Percentiles rank a stretch among this genome's conserved stretches.
Conservation (phyloP, 2,888 invertebrate genomes). For the Masnerella sp. region DNA sequence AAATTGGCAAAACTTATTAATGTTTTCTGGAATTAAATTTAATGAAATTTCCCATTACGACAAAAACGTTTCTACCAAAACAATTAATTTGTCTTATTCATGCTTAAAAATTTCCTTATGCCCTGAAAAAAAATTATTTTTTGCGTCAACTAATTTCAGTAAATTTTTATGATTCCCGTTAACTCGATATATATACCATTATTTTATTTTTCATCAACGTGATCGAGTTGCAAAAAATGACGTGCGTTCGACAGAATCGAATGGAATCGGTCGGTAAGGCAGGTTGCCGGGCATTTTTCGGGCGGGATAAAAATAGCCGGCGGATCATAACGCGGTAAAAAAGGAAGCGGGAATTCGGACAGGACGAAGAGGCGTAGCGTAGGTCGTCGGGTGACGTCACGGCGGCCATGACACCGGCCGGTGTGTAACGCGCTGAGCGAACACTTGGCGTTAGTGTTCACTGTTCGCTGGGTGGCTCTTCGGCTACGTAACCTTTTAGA, state of each 20-base stretch:
- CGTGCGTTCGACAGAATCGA: neutral
- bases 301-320: constrained; percentile 1
- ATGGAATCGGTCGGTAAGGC: constrained; percentile 15
- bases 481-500: constrained; percentile 49
- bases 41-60: no score
- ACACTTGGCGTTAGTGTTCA: constrained; percentile 59
- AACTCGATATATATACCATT: no score
- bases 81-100: no score
- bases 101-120: no score
- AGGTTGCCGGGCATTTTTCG: constrained; percentile 1
- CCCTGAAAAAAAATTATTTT: no score
- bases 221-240: no score
- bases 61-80: no score
- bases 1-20: no score
- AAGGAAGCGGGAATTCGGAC: constrained; percentile 29
- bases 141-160: no score
- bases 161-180: no score
- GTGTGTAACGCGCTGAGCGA: constrained; percentile 62
- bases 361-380: constrained; percentile 46
- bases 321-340: constrained; percentile 22
- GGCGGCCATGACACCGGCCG: constrained; percentile 67
- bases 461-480: constrained; percentile 57
- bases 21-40: no score
- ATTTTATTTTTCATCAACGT: no score
- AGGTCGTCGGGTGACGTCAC: constrained; percentile 62